Conservation (phyloP, 2,888 invertebrate genomes). For the Apodemia hepburni region DNA sequence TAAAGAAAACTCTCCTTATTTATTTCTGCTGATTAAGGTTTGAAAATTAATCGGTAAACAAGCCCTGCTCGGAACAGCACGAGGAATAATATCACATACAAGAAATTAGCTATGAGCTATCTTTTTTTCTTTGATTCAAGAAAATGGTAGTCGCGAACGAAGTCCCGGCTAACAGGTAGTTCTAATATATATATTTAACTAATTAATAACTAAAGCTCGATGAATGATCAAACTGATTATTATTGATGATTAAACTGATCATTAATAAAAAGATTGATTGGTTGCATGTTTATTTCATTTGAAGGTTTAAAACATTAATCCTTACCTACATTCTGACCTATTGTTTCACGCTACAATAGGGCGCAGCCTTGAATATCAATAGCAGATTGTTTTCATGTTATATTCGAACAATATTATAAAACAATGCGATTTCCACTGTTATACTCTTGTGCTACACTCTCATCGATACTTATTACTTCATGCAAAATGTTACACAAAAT, state of each 20-base stretch:
- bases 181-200: too few species aligned
- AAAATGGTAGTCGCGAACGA: too few species aligned
- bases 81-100: too few species aligned
- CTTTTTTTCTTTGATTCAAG: too few species aligned
- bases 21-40: too few species aligned
- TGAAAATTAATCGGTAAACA: too few species aligned
- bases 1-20: too few species aligned
- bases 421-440: neutral
- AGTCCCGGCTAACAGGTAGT: too few species aligned
- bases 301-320: slow-evolving; percentile 15
- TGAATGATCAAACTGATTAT: neutral
- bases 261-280: neutral
- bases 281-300: slow-evolving; percentile 12
- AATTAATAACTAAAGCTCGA: neutral
- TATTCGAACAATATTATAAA: neutral
- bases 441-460: neutral
- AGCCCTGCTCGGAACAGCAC: too few species aligned
- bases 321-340: slow-evolving; percentile 16
- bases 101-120: too few species aligned
- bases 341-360: slow-evolving; percentile 16
- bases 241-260: slow-evolving; percentile 1
- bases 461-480: neutral
- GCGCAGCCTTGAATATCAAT: slow-evolving; percentile 15
- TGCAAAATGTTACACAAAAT: too few species aligned
- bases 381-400: slow-evolving; percentile 15